phyloP scores from a whole-genome alignment of 2,888 invertebrate genomes.

The Monoplex corrugatus region DNA sequence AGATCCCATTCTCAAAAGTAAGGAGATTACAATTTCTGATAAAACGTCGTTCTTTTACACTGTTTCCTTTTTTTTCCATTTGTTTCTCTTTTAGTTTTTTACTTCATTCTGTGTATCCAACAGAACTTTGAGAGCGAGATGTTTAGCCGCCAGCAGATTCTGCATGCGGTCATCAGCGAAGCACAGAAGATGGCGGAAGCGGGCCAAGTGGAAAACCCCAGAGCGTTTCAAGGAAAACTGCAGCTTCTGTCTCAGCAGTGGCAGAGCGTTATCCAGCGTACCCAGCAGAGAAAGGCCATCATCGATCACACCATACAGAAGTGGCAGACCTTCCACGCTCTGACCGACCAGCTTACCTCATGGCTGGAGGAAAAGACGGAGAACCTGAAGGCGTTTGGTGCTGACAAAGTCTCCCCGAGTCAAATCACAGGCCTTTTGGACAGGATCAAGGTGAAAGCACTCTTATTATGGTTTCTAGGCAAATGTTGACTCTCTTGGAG shows the following conservation, averaged over 20 bases:
- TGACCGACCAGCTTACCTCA: not conserved
- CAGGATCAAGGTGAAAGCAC: not conserved
- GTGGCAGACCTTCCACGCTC: not conserved
- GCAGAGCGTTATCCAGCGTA: not conserved
- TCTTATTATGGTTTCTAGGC: too few species aligned
- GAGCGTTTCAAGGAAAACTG: not conserved
- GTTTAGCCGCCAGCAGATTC: slow-evolving; percentile 76
- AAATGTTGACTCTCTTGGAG: too few species aligned
- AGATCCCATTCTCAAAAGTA: too few species aligned
- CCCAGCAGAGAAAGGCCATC: not conserved
- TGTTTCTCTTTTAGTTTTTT: too few species aligned
- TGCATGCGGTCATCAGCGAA: slow-evolving; percentile 78
- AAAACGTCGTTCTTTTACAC: too few species aligned
- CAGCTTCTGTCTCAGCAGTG: not conserved
- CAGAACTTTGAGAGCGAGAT: slow-evolving; percentile 74
- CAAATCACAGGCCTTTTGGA: not conserved
- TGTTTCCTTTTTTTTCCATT: too few species aligned
- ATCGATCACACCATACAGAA: not conserved
- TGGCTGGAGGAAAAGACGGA: not conserved
- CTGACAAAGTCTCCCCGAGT: not conserved
- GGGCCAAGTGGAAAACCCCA: slow-evolving; percentile 63
- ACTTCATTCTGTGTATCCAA: too few species aligned
- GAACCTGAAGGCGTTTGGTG: not conserved
- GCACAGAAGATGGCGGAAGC: slow-evolving; percentile 75
- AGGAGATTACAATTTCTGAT: too few species aligned